Evolutionary conservation across 1,140 invertebrate genomes (phyloP), one percentile per base, ranked within the genome.

Genomic region (Plodia interpunctella): DNA sequence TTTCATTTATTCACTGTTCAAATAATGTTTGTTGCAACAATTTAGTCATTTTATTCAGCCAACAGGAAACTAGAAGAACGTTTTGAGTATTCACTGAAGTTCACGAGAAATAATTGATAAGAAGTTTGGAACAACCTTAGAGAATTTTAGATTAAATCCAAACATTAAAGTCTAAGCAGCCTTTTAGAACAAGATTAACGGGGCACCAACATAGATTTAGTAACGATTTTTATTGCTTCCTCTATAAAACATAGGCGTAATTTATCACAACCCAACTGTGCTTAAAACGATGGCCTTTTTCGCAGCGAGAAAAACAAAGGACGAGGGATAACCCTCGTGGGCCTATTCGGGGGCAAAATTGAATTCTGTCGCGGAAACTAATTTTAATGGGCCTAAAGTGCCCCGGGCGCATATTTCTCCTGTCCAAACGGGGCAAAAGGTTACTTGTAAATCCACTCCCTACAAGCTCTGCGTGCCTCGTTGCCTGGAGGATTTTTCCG

Each of bases 341-440:
- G 72, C 44, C 51, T 50, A 25, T 64, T 66, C 54, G 49, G 63
- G 50, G 49, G 30, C 50, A 55, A 66, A 73, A 75, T 75, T 73
- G 70, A 75, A 78, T 78, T 70, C 62, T 66, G 63, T 69, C 66
- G 65, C 62, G 55, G 61, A 74, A 76, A 78, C 76, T 76, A 76
- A 78, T 76, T 78, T 72, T 74, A 74, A 78, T 76, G 63, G 52
- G 57, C 35, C 57, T 49, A 53, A 53, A 53, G 51, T 25, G 51
- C 51, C 51, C 51, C 20, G 51, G n/a, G 51, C 51, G 51, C 51
- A 53, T 53, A 53, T 53, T 53, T 53, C 51, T 25, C 19, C 19
- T 15, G 20, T 25, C 51, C 51, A 13, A 21, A 21, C 51, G 20
- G 21, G 51, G 2, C 13, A 10, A 44, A 44, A 44, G 38, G 38